Conservation (phyloP, 2,113 vertebrate species). For the Alces alces region DNA sequence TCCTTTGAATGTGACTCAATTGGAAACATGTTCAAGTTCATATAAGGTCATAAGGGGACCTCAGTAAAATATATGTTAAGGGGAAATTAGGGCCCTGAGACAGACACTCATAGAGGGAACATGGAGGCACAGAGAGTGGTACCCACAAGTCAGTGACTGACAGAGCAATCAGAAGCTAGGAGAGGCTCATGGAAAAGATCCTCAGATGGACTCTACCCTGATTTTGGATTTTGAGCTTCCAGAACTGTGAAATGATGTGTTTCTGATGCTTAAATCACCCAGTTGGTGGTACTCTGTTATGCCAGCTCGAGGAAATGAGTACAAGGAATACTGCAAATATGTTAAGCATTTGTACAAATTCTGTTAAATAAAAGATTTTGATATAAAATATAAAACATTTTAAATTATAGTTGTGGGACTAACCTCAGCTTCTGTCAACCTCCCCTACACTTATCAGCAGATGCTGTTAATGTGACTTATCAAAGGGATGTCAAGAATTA, state of each 20-base stretch:
- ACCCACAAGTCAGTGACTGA: not conserved
- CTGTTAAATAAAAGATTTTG: not conserved
- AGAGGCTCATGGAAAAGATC: not conserved
- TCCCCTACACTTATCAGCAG: not conserved
- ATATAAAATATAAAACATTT: not conserved
- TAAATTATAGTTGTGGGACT: not conserved
- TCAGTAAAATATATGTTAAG: not conserved
- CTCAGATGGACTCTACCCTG: not conserved
- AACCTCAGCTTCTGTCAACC: not conserved
- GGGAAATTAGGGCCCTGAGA: not conserved
- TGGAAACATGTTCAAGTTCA: not conserved
- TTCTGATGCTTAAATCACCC: not conserved
- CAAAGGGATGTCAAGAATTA: not conserved
- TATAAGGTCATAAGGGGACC: not conserved
- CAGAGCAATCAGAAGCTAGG: not conserved
- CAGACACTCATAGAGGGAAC: not conserved
- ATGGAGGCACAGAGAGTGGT: not conserved
- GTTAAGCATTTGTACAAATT: not conserved
- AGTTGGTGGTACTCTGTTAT: not conserved
- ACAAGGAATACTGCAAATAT: not conserved
- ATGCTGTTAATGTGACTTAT: not conserved
- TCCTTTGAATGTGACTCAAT: not conserved
- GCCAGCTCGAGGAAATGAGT: not conserved
- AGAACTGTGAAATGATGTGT: not conserved
- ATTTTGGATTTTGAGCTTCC: not conserved